These are phyloP conservation scores for Melangyna quadrimaculata DNA, from an alignment of 2,888 invertebrate species.

Conservation along the genomic window DNA sequence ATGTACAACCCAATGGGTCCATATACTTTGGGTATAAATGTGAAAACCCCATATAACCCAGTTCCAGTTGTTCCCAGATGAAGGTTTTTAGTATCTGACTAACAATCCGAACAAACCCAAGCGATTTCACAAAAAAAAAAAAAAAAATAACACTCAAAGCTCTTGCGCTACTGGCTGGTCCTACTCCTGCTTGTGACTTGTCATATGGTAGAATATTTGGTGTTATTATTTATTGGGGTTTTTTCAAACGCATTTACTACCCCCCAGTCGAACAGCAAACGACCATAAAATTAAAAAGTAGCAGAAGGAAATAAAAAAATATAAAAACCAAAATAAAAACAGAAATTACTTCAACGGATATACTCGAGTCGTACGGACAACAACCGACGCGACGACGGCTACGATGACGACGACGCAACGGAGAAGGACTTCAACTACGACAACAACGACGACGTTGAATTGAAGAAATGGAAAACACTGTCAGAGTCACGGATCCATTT, in stretches of 20 bases:
- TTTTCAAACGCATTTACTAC: constrained; percentile 61
- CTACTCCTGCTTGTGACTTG: too few species aligned
- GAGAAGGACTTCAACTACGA: not conserved
- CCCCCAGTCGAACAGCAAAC: constrained; percentile 60
- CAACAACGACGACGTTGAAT: not conserved
- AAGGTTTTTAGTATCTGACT: constrained; percentile 25
- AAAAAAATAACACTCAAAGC: not conserved
- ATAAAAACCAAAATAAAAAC: too few species aligned
- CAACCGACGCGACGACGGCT: not conserved
- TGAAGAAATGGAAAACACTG: constrained; percentile 55
- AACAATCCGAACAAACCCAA: constrained; percentile 31
- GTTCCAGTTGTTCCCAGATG: constrained; percentile 4
- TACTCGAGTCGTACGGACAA: too few species aligned
- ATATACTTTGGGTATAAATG: not conserved
- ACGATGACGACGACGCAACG: not conserved
- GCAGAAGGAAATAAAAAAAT: constrained; percentile 47
- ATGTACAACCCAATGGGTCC: not conserved
- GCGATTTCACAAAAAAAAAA: not conserved
- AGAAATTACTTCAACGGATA: not conserved
- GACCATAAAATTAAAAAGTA: constrained; percentile 69
- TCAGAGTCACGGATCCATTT: constrained; percentile 65
- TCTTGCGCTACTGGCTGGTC: not conserved
- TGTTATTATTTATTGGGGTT: constrained; percentile 68
- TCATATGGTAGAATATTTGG: constrained; percentile 15
- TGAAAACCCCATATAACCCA: not conserved